Base-by-base conservation (phyloP, 2,113 vertebrate genomes). In the Paralichthys olivaceus region DNA sequence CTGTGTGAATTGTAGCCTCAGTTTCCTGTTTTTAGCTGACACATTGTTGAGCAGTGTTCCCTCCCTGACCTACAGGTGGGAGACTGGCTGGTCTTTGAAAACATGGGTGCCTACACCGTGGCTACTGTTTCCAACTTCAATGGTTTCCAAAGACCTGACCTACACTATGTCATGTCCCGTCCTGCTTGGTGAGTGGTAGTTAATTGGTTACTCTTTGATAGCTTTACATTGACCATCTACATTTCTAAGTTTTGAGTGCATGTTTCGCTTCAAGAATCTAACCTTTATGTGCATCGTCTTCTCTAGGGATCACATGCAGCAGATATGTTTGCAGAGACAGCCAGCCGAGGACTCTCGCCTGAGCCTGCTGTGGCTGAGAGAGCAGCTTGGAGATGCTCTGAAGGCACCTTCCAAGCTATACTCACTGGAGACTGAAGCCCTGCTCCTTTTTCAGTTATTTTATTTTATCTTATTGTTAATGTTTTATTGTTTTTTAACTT, bases 111-210 rank as follows among this genome's bases (percentile, higher is more conserved):
- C 51, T 99, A 99, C 80, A 99, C 97, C 0, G 95, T 99, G 13
- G 96, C 97, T 0, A 96, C 96, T 1, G 93, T 96, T 28, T 99
- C 98, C n/a, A 98, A 96, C n/a, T 99, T 99, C 91, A 99, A 99
- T 1, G 97, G 98, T 20, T 99, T 99, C 91, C 96, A 98, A 91
- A 96, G 94, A 68, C 98, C 98, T 0, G 93, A 97, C 45, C 96
- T 99, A 66, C 72, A 96, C 77, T 97, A 98, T 1, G 95, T 98
- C 61, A 96, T 99, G 91, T 96, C 97, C 5, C 94, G 96, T 43
- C 85, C 94, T 4, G 91, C 95, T 34, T 98, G 98, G 98, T 99
- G 81, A 95, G 97, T 94, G 0, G 17, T 3, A 5, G 26, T 11
- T 6, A 56, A 53, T 28, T 34, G n/a, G 11, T 28, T 11, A 25